Evolutionary conservation across 2,888 invertebrate genomes (phyloP).

Genomic region (Platynereis dumerilii): DNA sequence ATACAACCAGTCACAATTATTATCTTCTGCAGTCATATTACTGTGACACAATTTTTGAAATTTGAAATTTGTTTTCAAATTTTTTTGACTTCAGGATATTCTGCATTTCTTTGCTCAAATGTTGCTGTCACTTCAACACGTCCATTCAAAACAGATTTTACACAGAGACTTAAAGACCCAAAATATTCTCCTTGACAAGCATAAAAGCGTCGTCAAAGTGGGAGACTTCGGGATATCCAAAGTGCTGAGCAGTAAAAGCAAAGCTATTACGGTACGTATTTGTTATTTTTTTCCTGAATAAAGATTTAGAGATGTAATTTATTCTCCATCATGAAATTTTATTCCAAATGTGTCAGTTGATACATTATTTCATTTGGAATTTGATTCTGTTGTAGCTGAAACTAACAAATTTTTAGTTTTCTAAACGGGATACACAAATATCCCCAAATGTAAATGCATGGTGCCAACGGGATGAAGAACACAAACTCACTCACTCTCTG

Average conservation of each 20-base stretch:
- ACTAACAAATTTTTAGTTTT: neutral
- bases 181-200: conserved; percentile 79
- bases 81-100: conserved; percentile 69
- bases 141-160: conserved; percentile 79
- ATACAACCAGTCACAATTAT: too few species aligned
- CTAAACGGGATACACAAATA: too few species aligned
- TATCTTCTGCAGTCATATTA: too few species aligned
- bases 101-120: conserved; percentile 77
- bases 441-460: too few species aligned
- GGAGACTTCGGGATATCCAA: conserved; percentile 88
- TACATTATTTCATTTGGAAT: neutral
- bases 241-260: conserved; percentile 71
- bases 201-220: conserved; percentile 76
- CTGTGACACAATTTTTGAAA: too few species aligned
- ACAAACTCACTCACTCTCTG: too few species aligned
- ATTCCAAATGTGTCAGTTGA: neutral
- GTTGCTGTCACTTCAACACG: conserved; percentile 78
- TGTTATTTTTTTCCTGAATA: neutral
- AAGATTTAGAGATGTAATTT: too few species aligned
- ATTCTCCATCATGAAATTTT: too few species aligned
- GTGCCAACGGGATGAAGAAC: too few species aligned
- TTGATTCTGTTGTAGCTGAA: neutral
- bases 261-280: conserved; percentile 64
- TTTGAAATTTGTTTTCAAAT: too few species aligned
- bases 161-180: conserved; percentile 86